A percentile compares a stretch with the other conserved stretches of the same genome.
Conservation (phyloP, 2,797 vertebrate genomes). For the Coreius guichenoti region DNA sequence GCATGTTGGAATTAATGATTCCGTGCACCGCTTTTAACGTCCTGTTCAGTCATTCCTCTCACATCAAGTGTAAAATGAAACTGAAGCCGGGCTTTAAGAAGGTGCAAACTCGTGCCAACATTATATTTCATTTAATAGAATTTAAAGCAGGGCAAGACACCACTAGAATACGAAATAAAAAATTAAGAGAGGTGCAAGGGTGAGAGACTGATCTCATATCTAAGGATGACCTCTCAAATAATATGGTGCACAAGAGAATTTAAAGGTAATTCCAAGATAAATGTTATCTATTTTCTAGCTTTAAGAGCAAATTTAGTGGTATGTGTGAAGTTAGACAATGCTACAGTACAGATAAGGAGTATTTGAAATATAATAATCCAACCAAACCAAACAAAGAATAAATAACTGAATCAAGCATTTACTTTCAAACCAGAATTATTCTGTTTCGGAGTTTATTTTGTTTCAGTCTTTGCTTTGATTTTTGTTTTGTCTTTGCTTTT, state of each 20-base stretch:
- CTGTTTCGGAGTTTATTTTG: not conserved
- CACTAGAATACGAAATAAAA: slow-evolving; percentile 29
- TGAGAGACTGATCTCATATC: slow-evolving; percentile 19
- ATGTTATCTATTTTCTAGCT: not conserved
- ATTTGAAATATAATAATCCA: not conserved
- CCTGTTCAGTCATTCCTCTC: slow-evolving; percentile 11
- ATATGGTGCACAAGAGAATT: not conserved
- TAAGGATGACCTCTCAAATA: not conserved
- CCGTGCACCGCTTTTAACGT: not conserved
- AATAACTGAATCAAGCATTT: not conserved
- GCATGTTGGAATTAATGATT: not conserved
- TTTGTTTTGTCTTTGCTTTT: not conserved
- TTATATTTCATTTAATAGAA: slow-evolving; percentile 48
- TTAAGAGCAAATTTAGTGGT: not conserved
- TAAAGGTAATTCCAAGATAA: not conserved
- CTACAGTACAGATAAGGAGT: not conserved
- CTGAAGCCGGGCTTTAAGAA: slow-evolving; percentile 22
- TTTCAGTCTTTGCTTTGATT: not conserved
- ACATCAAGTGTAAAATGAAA: slow-evolving; percentile 53
- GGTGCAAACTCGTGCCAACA: not conserved
- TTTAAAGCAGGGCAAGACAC: slow-evolving; percentile 46
- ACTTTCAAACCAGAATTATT: not conserved
- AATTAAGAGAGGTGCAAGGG: slow-evolving; percentile 6
- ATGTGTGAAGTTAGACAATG: not conserved
- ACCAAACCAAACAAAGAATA: not conserved